Percentiles rank a stretch among this genome's conserved stretches.
Conservation (phyloP, 2,113 vertebrate genomes). For the Sigmodon hispidus region DNA sequence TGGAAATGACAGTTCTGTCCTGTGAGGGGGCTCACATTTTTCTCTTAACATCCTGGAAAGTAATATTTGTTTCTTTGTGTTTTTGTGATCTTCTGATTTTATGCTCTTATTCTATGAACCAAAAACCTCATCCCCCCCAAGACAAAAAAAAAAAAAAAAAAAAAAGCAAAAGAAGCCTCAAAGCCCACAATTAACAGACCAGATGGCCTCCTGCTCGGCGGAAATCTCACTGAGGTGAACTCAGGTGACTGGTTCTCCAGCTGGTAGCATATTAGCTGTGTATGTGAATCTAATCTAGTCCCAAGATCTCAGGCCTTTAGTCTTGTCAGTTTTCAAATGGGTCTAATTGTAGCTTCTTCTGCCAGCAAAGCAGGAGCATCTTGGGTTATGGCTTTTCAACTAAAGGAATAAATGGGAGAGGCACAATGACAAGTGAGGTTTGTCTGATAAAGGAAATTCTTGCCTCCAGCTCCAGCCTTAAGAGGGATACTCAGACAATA, state of each 20-base stretch:
- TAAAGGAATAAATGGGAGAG: neutral
- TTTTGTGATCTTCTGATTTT: slow-evolving; percentile 24
- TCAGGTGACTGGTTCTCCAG: neutral
- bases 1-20: neutral
- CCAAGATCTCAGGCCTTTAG: slow-evolving; percentile 1
- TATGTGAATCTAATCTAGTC: neutral
- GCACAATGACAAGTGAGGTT: neutral
- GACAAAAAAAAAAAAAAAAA: slow-evolving; percentile 63
- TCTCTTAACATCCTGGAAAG: neutral
- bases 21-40: neutral
- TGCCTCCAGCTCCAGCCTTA: neutral
- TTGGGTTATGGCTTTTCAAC: neutral
- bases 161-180: slow-evolving; percentile 14
- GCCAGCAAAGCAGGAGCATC: neutral
- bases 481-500: neutral
- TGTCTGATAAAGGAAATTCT: neutral
- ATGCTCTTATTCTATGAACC: neutral
- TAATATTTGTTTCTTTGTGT: slow-evolving; percentile 39
- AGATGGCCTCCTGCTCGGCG: neutral
- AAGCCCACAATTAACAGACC: neutral
- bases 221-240: neutral
- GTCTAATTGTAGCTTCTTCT: neutral
- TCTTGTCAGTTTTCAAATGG: neutral
- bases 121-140: slow-evolving; percentile 44
- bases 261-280: neutral